Conservation (phyloP, 1,140 invertebrate genomes). For the Diachasma alloeum region DNA sequence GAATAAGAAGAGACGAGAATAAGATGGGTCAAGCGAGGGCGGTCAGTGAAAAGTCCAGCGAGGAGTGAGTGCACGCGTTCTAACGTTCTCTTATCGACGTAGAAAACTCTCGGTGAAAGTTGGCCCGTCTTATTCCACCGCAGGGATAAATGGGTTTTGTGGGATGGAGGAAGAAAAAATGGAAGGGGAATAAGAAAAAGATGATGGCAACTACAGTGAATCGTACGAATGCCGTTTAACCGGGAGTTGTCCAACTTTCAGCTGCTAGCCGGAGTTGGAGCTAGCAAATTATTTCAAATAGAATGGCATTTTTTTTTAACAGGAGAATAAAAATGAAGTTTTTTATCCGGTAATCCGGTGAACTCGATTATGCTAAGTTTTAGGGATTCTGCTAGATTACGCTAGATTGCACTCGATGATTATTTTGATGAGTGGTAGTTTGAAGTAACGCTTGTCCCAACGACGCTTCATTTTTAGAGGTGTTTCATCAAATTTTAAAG, state of each 20-base stretch:
- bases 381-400: too few relatives aligned
- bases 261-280: neutral
- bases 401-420: too few relatives aligned
- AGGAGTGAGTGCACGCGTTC: neutral
- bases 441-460: too few relatives aligned
- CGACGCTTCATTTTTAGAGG: too few relatives aligned
- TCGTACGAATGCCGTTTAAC: neutral
- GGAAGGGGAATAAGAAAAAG: neutral
- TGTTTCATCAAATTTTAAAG: too few relatives aligned
- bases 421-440: too few relatives aligned
- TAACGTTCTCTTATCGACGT: slow-evolving; percentile 18
- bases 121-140: slow-evolving; percentile 16
- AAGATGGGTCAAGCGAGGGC: neutral
- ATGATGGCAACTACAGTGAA: neutral
- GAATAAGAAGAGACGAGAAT: neutral
- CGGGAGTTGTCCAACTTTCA: neutral
- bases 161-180: neutral
- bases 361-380: neutral
- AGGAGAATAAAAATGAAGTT: neutral
- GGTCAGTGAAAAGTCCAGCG: neutral
- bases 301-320: neutral
- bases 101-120: slow-evolving; percentile 16
- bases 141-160: slow-evolving; percentile 9
- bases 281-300: neutral
- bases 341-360: neutral